These are phyloP conservation scores for Gadus macrocephalus DNA, from an alignment of 2,113 vertebrate species.

Conservation along the genomic window DNA sequence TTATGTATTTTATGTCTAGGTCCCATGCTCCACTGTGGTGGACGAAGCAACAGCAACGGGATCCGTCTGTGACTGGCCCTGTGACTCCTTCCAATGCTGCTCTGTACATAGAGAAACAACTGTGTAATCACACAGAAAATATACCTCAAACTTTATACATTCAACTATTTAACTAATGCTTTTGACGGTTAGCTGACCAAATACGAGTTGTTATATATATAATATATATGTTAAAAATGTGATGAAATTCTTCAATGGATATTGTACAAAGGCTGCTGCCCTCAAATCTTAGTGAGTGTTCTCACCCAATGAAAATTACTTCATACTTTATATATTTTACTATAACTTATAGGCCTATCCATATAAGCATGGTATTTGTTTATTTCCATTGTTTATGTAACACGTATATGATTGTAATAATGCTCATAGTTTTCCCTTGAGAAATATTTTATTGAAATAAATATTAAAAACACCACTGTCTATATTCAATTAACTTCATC, in stretches of 20 bases:
- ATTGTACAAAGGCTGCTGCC: slow-evolving; percentile 59
- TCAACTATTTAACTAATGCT: slow-evolving; percentile 44
- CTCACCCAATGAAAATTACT: slow-evolving; percentile 27
- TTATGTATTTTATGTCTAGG: slow-evolving; percentile 18
- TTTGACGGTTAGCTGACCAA: slow-evolving; percentile 49
- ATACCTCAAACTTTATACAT: slow-evolving; percentile 62
- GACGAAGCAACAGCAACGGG: slow-evolving; percentile 19
- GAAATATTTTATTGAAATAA: slow-evolving; percentile 57
- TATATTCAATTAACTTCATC: background rate
- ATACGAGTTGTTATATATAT: slow-evolving; percentile 27
- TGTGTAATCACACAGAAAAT: slow-evolving; percentile 52
- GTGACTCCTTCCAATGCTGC: slow-evolving; percentile 66
- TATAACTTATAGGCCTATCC: slow-evolving; percentile 9
- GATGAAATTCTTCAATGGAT: slow-evolving; percentile 33
- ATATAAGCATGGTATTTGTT: slow-evolving; percentile 14
- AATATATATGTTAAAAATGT: background rate
- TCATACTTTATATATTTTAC: slow-evolving; percentile 26
- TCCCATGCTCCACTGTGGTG: slow-evolving; percentile 16
- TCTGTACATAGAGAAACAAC: slow-evolving; percentile 56
- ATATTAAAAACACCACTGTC: slow-evolving; percentile 21
- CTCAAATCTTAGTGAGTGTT: slow-evolving; percentile 31
- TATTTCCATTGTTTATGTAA: slow-evolving; percentile 53
- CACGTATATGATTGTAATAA: slow-evolving; percentile 29
- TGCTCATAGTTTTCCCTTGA: slow-evolving; percentile 50
- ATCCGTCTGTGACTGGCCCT: slow-evolving; percentile 38